phyloP scores from a whole-genome alignment of 2,113 vertebrate species.

The Chloropsis cyanopogon region DNA sequence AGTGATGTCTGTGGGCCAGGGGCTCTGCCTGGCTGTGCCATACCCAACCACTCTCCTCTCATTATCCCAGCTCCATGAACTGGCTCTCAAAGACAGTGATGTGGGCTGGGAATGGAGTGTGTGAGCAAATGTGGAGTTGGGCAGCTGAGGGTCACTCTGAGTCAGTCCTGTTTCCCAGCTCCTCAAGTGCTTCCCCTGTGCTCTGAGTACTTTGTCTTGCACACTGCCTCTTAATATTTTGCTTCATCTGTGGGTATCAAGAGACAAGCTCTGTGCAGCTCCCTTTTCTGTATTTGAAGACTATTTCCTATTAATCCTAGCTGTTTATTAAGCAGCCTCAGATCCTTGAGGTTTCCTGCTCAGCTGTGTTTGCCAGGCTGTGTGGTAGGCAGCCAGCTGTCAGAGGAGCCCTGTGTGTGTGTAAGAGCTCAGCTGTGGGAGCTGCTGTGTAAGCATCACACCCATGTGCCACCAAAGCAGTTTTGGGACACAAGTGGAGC shows the following conservation, averaged over 20 bases:
- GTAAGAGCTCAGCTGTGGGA: not conserved
- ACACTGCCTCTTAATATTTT: fast-evolving
- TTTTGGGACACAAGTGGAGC: not conserved
- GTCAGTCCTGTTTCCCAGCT: not conserved
- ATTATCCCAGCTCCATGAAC: not conserved
- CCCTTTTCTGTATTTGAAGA: not conserved
- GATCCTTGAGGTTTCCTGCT: not conserved
- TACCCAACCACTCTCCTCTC: fast-evolving
- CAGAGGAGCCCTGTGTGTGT: not conserved
- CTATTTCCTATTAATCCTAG: not conserved
- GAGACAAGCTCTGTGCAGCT: not conserved
- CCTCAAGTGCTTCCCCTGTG: not conserved
- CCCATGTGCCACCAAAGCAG: not conserved
- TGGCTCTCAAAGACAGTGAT: not conserved
- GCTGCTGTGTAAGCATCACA: not conserved
- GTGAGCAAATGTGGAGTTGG: not conserved
- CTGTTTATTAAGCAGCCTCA: not conserved
- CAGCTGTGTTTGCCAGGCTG: not conserved
- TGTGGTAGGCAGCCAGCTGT: not conserved
- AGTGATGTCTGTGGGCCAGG: not conserved
- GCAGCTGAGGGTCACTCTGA: not conserved
- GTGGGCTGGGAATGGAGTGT: not conserved
- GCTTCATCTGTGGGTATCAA: not conserved
- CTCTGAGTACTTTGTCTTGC: not conserved
- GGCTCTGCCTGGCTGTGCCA: not conserved